phyloP scores from a whole-genome alignment of 2,797 vertebrate species.

The Podarcis lilfordi region DNA sequence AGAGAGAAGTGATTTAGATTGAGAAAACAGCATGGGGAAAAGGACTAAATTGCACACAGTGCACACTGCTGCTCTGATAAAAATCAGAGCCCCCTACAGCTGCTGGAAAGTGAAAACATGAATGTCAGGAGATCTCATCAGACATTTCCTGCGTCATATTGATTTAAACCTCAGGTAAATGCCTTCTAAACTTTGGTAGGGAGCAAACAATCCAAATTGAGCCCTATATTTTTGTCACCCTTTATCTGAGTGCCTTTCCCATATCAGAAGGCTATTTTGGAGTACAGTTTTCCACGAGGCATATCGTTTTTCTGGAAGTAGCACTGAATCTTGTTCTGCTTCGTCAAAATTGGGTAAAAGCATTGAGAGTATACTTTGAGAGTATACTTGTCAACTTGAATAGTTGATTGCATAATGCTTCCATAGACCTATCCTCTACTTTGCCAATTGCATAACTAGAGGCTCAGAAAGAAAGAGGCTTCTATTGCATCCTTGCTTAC shows the following conservation, averaged over 20 bases:
- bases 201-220: not conserved
- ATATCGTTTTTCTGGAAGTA: not conserved
- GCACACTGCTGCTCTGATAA: not conserved
- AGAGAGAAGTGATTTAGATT: no score
- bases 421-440: not conserved
- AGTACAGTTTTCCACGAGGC: not conserved
- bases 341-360: not conserved
- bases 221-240: constrained; percentile 13
- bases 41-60: not conserved
- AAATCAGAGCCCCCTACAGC: not conserved
- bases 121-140: not conserved
- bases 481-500: not conserved
- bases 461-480: not conserved
- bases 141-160: not conserved
- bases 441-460: not conserved
- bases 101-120: not conserved
- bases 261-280: not conserved
- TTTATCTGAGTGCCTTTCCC: not conserved
- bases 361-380: not conserved
- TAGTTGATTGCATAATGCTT: not conserved
- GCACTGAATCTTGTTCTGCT: not conserved
- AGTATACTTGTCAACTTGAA: not conserved
- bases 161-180: not conserved
- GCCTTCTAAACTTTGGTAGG: not conserved
- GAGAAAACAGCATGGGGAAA: not conserved